These are phyloP conservation scores for Cerastis leucographa DNA, from an alignment of 2,888 invertebrate genomes.

Conservation along the genomic window DNA sequence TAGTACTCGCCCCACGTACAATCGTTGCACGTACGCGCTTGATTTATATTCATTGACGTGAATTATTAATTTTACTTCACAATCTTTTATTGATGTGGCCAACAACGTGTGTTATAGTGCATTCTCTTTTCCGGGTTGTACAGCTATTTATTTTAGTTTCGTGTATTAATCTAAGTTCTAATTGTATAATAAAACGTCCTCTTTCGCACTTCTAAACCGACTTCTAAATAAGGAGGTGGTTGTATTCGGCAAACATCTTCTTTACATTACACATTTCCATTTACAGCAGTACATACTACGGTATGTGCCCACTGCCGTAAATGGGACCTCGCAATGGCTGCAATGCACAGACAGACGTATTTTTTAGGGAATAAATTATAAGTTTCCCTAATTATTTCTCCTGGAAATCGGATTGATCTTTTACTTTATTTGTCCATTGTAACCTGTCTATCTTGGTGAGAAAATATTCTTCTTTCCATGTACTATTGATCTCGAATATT, in stretches of 20 bases:
- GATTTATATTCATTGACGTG: constrained; percentile 68
- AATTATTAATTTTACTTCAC: constrained; percentile 67
- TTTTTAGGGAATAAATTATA: not conserved
- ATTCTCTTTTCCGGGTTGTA: constrained; percentile 54
- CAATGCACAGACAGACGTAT: not conserved
- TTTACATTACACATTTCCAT: too few species aligned
- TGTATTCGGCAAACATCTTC: too few species aligned
- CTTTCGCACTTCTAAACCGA: too few species aligned
- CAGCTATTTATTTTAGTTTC: constrained; percentile 9
- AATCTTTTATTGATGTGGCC: constrained; percentile 64
- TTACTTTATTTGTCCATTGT: not conserved
- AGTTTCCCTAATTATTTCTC: not conserved
- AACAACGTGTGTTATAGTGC: constrained; percentile 29
- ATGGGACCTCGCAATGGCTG: not conserved
- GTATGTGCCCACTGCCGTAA: too few species aligned
- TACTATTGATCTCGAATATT: not conserved
- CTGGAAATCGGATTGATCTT: not conserved
- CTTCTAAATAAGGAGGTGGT: too few species aligned
- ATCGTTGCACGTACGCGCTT: constrained; percentile 62
- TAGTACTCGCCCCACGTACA: constrained; percentile 54
- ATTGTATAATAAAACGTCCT: not conserved
- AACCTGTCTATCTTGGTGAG: not conserved
- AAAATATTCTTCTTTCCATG: not conserved
- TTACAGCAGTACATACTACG: too few species aligned
- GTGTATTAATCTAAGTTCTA: not conserved